Evolutionary conservation across 2,888 invertebrate species (phyloP).

Genomic region (Philopedon plagiatum): DNA sequence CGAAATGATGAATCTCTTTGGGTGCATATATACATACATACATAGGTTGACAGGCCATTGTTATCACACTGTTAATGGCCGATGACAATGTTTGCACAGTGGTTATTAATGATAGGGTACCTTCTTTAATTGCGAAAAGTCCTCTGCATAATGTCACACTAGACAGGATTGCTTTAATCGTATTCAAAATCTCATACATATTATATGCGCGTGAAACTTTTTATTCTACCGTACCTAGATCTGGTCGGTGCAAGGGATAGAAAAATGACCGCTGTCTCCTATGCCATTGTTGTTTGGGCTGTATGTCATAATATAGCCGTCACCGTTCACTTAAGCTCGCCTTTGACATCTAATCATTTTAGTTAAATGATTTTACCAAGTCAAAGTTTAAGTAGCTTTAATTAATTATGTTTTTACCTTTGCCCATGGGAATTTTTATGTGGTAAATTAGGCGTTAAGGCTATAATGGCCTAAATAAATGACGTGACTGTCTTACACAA

Average conservation of each 20-base stretch:
- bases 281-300: conserved; percentile 35
- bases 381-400: conserved; percentile 48
- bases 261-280: conserved; percentile 49
- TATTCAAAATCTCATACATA: conserved; percentile 47
- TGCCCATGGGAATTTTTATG: conserved; percentile 45
- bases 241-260: conserved; percentile 39
- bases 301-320: conserved; percentile 48
- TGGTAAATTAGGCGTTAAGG: conserved; percentile 38
- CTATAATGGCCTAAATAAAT: conserved; percentile 33
- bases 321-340: conserved; percentile 48
- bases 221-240: conserved; percentile 34
- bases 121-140: conserved; percentile 56
- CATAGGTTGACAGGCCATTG: conserved; percentile 57
- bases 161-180: conserved; percentile 41
- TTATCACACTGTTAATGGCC: conserved; percentile 66
- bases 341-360: conserved; percentile 46
- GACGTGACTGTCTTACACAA: conserved; percentile 11
- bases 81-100: conserved; percentile 64
- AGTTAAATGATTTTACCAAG: conserved; percentile 48
- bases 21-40: conserved; percentile 51
- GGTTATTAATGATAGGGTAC: conserved; percentile 63
- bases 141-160: conserved; percentile 46
- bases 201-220: conserved; percentile 30
- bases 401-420: conserved; percentile 42
- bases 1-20: conserved; percentile 55